phyloP scores from a whole-genome alignment of 1,140 invertebrate genomes.

The Penaeus vannamei region DNA sequence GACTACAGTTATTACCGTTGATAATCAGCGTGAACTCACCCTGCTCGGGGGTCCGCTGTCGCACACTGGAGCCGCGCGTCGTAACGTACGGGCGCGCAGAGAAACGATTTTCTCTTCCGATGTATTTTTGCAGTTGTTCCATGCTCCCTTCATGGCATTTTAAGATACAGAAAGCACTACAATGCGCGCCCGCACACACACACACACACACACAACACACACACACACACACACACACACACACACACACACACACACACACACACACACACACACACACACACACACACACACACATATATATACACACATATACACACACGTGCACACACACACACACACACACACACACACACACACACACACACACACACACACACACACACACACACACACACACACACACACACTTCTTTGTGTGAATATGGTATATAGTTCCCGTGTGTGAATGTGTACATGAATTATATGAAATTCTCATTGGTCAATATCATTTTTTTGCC shows the following conservation, averaged over 20 bases:
- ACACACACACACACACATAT: not conserved
- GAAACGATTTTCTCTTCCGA: too few species aligned
- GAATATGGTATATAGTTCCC: not conserved
- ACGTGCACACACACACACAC: slow-evolving; percentile 13
- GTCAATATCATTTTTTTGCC: not conserved
- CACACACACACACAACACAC: not conserved
- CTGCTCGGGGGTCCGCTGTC: too few species aligned
- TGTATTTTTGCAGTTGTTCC: too few species aligned
- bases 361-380: not conserved
- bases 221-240: not conserved
- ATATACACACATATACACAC: slow-evolving; percentile 16
- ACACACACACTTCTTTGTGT: not conserved
- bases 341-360: not conserved
- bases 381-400: not conserved
- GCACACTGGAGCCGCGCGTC: too few species aligned
- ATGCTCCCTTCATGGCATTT: not conserved
- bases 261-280: not conserved
- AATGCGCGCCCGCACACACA: not conserved
- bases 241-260: not conserved
- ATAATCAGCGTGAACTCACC: too few species aligned
- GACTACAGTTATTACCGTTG: too few species aligned
- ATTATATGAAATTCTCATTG: not conserved
- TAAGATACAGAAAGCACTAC: not conserved
- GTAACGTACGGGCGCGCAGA: too few species aligned
- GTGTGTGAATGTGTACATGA: not conserved